These are phyloP conservation scores for Bellardia bayeri DNA, from an alignment of 2,888 invertebrate genomes.

Conservation along the genomic window DNA sequence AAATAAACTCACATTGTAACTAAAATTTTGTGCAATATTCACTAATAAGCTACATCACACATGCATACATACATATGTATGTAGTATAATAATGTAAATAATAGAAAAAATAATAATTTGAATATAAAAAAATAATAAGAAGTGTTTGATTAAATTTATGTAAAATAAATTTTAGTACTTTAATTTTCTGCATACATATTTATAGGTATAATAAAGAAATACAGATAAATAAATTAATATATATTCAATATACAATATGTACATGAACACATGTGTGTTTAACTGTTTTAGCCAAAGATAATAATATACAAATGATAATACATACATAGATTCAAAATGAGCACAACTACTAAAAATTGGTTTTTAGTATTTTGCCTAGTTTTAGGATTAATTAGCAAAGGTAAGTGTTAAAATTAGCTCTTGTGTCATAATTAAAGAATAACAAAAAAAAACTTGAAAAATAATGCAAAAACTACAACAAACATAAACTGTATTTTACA, in stretches of 20 bases:
- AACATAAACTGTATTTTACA: constrained; percentile 25
- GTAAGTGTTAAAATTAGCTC: constrained; percentile 72
- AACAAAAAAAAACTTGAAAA: constrained; percentile 2
- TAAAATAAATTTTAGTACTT: not conserved
- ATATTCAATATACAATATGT: not conserved
- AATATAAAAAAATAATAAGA: not conserved
- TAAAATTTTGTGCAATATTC: not conserved
- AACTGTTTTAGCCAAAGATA: constrained; percentile 56
- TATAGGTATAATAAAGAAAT: not conserved
- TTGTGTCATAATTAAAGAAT: constrained; percentile 63
- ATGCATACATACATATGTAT: too few relatives aligned
- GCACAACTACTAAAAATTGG: constrained; percentile 52
- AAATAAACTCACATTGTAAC: not conserved
- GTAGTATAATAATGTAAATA: not conserved
- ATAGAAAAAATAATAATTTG: not conserved
- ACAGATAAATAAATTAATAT: not conserved
- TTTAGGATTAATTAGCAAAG: constrained; percentile 70
- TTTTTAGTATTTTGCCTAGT: constrained; percentile 65
- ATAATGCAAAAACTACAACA: constrained; percentile 40
- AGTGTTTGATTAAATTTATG: not conserved
- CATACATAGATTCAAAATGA: constrained; percentile 43
- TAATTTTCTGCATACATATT: not conserved
- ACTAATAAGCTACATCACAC: not conserved
- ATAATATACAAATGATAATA: constrained; percentile 22
- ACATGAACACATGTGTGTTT: constrained; percentile 3